A percentile compares a stretch with the other conserved stretches of the same genome.
Evolutionary conservation across 2,113 vertebrate genomes (phyloP).

Genomic region (Thunnus maccoyii): DNA sequence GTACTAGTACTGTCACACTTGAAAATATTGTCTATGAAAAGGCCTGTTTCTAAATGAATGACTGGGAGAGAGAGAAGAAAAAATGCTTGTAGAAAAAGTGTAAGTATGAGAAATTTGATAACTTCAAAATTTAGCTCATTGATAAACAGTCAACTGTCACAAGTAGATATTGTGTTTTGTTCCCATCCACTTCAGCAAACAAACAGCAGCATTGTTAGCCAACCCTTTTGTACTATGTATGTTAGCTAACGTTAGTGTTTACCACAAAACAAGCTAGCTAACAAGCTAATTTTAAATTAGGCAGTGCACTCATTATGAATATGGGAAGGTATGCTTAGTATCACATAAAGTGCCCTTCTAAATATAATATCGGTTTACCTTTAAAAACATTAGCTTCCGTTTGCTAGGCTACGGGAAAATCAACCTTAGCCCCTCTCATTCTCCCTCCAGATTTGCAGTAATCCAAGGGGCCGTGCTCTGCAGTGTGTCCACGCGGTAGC

Average conservation of each 20-base stretch:
- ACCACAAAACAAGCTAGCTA: neutral
- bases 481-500: conserved; percentile 69
- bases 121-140: neutral
- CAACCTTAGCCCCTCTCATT: conserved; percentile 8
- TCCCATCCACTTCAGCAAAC: neutral
- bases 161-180: too few species aligned
- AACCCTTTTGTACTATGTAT: neutral
- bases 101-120: neutral
- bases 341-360: neutral
- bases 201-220: neutral
- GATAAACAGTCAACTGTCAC: neutral
- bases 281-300: neutral
- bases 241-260: neutral
- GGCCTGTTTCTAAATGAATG: neutral
- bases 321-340: neutral
- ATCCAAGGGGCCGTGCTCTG: conserved; percentile 49
- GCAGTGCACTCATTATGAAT: neutral
- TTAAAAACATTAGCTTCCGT: conserved; percentile 22
- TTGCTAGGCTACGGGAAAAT: conserved; percentile 28
- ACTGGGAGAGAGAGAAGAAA: neutral
- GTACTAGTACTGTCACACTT: neutral
- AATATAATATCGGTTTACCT: conserved; percentile 19
- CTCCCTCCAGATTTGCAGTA: conserved; percentile 31
- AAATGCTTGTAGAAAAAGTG: neutral
- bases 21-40: neutral